phyloP scores from a whole-genome alignment of 2,797 vertebrate species.

The Tamandua tetradactyla region DNA sequence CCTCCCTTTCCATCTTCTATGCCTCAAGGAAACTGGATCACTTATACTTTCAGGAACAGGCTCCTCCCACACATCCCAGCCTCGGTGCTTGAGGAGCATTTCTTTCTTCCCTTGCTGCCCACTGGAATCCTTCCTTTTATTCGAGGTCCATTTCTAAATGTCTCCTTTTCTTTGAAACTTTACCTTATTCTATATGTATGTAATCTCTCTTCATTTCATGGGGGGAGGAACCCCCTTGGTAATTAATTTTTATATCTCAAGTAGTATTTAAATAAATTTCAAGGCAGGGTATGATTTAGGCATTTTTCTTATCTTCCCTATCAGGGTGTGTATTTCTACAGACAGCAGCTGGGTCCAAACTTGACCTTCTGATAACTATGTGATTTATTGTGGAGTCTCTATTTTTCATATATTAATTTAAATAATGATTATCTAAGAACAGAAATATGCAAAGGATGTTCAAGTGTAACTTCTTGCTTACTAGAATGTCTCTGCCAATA shows the following conservation, averaged over 20 bases:
- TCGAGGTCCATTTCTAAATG: not conserved
- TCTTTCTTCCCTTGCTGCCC: not conserved
- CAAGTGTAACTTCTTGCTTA: not conserved
- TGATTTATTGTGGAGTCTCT: not conserved
- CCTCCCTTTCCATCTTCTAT: not conserved
- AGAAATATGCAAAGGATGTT: not conserved
- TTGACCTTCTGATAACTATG: not conserved
- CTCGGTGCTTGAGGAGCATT: not conserved
- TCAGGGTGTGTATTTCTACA: not conserved
- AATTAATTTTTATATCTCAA: not conserved
- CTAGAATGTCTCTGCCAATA: not conserved
- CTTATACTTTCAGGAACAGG: not conserved
- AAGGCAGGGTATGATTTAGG: not conserved
- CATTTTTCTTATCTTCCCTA: not conserved
- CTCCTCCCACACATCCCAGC: not conserved
- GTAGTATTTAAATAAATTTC: not conserved
- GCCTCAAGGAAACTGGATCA: not conserved
- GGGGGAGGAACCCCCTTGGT: not conserved
- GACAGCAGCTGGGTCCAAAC: not conserved
- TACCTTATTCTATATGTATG: not conserved
- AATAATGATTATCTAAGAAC: not conserved
- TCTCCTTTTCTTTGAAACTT: not conserved
- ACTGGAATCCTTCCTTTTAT: not conserved
- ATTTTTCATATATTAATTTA: not conserved
- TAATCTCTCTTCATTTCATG: not conserved